Percentiles rank a stretch among this genome's conserved stretches.
Conservation (phyloP, 1,140 invertebrate genomes). For the Drosophila suzukii region DNA sequence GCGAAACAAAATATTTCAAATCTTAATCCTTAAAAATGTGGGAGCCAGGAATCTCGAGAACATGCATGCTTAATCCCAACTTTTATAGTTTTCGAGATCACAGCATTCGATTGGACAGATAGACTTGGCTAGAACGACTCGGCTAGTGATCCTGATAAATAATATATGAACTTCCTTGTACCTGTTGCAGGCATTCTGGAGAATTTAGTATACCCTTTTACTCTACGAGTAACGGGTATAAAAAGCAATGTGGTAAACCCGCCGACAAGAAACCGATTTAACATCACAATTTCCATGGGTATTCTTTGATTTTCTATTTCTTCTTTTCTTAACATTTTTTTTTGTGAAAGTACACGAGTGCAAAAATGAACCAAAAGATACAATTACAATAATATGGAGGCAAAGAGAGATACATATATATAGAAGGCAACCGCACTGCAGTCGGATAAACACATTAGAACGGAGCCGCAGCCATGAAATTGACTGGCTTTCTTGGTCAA, state of each 20-base stretch:
- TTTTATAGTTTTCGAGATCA: too few species aligned
- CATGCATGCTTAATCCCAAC: too few species aligned
- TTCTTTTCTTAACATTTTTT: neutral
- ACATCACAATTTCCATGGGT: constrained; percentile 31
- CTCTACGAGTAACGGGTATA: neutral
- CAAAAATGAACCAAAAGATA: constrained; percentile 68
- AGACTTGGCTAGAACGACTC: too few species aligned
- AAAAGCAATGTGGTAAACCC: neutral
- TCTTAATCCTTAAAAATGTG: too few species aligned
- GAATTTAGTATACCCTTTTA: too few species aligned
- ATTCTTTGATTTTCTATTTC: neutral
- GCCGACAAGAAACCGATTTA: constrained; percentile 62
- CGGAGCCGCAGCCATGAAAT: constrained; percentile 71
- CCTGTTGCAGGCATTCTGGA: too few species aligned
- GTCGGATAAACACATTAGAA: constrained; percentile 66
- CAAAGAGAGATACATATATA: constrained; percentile 9
- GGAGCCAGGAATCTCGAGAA: too few species aligned
- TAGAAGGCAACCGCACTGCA: constrained; percentile 43
- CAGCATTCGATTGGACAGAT: too few species aligned
- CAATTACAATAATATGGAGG: constrained; percentile 49
- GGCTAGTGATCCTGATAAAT: too few species aligned
- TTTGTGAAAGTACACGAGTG: constrained; percentile 67
- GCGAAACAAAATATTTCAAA: too few species aligned
- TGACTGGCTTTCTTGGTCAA: constrained; percentile 74
- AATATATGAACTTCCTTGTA: too few species aligned